Evolutionary conservation across 2,888 invertebrate genomes (phyloP), one percentile per base, ranked within the genome.

Genomic region (Mythimna vitellina): DNA sequence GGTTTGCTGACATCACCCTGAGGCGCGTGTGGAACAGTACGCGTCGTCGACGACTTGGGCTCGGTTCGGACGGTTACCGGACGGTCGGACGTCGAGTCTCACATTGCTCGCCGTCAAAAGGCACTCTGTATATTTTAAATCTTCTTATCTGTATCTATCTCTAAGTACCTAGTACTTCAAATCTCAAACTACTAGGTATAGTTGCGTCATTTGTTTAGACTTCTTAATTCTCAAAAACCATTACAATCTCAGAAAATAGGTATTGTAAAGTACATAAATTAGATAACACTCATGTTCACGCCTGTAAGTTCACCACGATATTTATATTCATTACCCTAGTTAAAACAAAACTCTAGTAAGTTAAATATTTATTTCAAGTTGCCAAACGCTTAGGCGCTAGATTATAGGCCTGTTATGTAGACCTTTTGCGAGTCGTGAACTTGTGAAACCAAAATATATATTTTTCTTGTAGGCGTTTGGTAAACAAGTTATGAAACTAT

Each of bases 321-420:
- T 61, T 42, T 22, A 32, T 61, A 12, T 20, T 35, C 42, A 42
- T 53, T 22, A 42, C 7, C 32, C 12, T 25, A 35, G 25, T 6
- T 54, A 53, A 54, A 25, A 65, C 22, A 42, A 57, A 32, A 32
- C 46, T 57, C 6, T 20, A n/a, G 0, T 38, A 57, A 57, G 64
- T 65, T 32, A 32, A 42, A 65, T 56, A 65, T 46, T 69, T 29
- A 69, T 54, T 42, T 64, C 5, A 17, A 54, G 54, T 64, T 64
- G 22, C 20, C 29, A 49, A 57, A 38, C 46, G 35, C 49, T 56
- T 63, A 65, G 17, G 10, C 10, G 29, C 29, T 14, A 1, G 10
- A 46, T 20, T 58, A 25, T 32, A 20, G 22, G 17, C 25, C 46
- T 17, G 17, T 14, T 29, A 70, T 70, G 29, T 25, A 22, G 49